phyloP scores from a whole-genome alignment of 2,888 invertebrate genomes.

The Andrena flavipes region DNA sequence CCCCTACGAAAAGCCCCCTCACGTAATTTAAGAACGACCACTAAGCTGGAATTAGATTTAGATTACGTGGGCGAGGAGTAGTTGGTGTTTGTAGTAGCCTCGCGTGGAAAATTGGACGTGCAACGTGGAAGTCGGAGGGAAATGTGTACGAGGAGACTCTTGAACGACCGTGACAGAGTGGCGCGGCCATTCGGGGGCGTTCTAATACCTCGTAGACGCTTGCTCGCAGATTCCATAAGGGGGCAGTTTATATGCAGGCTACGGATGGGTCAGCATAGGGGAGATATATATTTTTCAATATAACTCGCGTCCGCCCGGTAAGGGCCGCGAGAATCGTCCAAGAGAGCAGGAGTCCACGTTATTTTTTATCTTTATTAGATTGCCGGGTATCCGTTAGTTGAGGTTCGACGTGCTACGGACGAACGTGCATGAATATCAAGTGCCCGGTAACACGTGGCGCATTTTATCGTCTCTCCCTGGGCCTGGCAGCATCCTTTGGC shows the following conservation, averaged over 20 bases:
- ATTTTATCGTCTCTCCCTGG: constrained; percentile 72
- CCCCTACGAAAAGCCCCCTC: too few relatives aligned
- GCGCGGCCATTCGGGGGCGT: constrained; percentile 51
- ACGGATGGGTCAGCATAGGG: constrained; percentile 79
- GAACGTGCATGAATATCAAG: constrained; percentile 79
- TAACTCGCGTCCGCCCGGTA: constrained; percentile 70
- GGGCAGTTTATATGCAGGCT: constrained; percentile 84
- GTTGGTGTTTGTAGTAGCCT: background rate
- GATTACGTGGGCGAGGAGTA: background rate
- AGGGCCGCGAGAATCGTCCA: constrained; percentile 68
- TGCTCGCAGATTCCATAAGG: constrained; percentile 75
- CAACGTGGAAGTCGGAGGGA: constrained; percentile 14
- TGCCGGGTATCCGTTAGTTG: constrained; percentile 80
- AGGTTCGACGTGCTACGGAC: constrained; percentile 78
- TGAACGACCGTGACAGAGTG: constrained; percentile 62
- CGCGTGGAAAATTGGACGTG: constrained; percentile 16
- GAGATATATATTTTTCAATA: constrained; percentile 83
- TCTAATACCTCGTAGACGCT: constrained; percentile 67
- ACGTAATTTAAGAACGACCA: background rate
- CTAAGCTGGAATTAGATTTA: background rate
- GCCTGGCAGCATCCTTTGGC: constrained; percentile 52
- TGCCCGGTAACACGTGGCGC: constrained; percentile 74
- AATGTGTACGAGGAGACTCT: constrained; percentile 16
- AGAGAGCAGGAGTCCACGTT: constrained; percentile 76
- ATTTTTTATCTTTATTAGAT: constrained; percentile 85